Evolutionary conservation across 2,888 invertebrate genomes (phyloP).

Genomic region (Ormyrus pomaceus): DNA sequence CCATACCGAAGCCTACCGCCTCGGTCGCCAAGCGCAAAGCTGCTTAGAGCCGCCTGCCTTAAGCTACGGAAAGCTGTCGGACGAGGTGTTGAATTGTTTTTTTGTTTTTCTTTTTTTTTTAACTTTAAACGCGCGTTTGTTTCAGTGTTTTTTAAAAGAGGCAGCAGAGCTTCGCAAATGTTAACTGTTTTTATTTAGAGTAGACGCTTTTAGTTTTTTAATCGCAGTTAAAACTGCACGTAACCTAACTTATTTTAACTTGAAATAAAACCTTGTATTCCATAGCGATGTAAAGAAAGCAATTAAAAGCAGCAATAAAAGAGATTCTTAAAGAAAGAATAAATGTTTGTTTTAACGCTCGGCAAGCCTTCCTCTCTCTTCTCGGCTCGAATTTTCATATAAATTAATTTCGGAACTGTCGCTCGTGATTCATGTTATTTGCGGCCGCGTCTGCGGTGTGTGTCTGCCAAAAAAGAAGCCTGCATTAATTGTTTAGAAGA

Average conservation of each 20-base stretch:
- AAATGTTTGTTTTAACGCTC: conserved; percentile 47
- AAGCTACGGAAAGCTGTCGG: too few relatives aligned
- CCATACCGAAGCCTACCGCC: conserved; percentile 58
- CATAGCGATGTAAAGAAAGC: neutral
- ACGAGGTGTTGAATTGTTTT: too few relatives aligned
- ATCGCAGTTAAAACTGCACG: too few relatives aligned
- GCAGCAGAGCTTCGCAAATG: too few relatives aligned
- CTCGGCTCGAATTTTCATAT: conserved; percentile 28
- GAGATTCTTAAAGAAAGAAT: conserved; percentile 6
- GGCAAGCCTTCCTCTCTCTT: neutral
- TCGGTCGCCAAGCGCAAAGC: conserved; percentile 21
- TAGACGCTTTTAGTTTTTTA: too few relatives aligned
- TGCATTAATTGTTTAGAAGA: conserved; percentile 55
- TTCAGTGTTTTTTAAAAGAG: too few relatives aligned
- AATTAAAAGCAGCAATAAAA: neutral
- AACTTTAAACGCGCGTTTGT: too few relatives aligned
- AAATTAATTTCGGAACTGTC: conserved; percentile 55
- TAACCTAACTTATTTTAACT: neutral
- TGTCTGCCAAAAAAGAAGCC: conserved; percentile 22
- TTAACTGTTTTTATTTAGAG: too few relatives aligned
- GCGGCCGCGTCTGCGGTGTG: conserved; percentile 21
- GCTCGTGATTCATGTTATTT: conserved; percentile 52
- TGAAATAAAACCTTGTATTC: neutral
- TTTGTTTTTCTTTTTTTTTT: too few relatives aligned
- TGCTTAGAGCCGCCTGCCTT: neutral